phyloP scores from a whole-genome alignment of 2,797 vertebrate genomes.

The Sphenodon punctatus region DNA sequence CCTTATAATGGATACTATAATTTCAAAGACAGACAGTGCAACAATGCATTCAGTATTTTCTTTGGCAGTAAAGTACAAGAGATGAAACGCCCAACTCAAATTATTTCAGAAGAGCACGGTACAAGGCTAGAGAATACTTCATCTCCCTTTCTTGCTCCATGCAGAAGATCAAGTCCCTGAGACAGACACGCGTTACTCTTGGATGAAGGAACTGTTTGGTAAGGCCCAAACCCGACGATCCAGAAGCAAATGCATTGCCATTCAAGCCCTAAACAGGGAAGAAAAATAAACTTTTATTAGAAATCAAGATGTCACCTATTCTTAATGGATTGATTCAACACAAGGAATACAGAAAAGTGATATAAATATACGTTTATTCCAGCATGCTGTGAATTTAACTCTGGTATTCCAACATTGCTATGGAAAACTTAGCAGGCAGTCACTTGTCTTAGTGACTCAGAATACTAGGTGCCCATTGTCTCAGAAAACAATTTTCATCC shows the following conservation, averaged over 20 bases:
- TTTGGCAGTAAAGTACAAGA: constrained; percentile 75
- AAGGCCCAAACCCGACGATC: constrained; percentile 68
- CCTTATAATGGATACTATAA: constrained; percentile 55
- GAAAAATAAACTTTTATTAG: not conserved
- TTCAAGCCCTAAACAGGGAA: constrained; percentile 64
- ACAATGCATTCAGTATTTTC: constrained; percentile 62
- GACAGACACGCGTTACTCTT: constrained; percentile 84
- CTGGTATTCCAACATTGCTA: no score
- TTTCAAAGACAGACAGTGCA: constrained; percentile 68
- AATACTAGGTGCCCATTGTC: no score
- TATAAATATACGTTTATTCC: no score
- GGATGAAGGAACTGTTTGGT: constrained; percentile 75
- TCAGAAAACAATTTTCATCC: no score
- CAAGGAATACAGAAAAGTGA: not conserved
- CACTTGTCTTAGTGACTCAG: no score
- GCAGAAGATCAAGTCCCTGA: constrained; percentile 92
- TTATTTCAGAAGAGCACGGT: constrained; percentile 86
- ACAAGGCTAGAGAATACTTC: constrained; percentile 84
- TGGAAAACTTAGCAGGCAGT: no score
- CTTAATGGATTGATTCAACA: no score
- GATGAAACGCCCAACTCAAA: constrained; percentile 43
- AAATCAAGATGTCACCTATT: no score
- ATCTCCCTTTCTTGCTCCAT: constrained; percentile 90
- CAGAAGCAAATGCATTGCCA: constrained; percentile 46
- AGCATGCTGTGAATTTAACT: no score